Percentiles rank a stretch among this genome's conserved stretches.
These are phyloP conservation scores for Oryctes rhinoceros DNA, from an alignment of 1,140 invertebrate species.

Conservation along the genomic window DNA sequence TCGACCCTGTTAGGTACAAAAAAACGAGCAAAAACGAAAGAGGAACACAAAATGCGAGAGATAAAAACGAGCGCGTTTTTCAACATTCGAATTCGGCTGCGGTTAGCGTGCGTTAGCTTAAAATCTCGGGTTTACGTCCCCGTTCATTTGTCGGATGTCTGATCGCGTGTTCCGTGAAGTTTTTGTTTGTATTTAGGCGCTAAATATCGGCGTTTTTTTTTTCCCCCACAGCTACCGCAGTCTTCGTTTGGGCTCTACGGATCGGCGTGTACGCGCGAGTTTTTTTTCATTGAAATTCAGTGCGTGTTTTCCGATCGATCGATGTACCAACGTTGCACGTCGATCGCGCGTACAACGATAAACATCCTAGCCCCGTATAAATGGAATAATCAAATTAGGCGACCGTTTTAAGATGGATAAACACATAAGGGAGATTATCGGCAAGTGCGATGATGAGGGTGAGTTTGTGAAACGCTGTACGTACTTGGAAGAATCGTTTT, in stretches of 20 bases:
- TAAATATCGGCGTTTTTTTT: background rate
- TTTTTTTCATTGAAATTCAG: background rate
- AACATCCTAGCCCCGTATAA: background rate
- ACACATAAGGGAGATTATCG: background rate
- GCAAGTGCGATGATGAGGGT: slow-evolving; percentile 6
- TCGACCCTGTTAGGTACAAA: background rate
- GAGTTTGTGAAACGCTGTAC: background rate
- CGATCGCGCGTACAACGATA: background rate
- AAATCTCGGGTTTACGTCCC: background rate
- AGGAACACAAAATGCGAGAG: background rate
- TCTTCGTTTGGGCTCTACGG: background rate
- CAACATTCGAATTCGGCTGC: background rate
- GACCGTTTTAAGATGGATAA: slow-evolving; percentile 3
- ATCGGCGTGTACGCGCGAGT: background rate
- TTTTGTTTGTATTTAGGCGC: slow-evolving; percentile 16
- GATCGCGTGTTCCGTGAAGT: background rate
- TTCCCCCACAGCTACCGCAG: background rate
- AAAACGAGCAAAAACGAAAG: background rate
- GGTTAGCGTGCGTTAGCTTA: background rate
- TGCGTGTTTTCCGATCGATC: background rate
- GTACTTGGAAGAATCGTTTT: background rate
- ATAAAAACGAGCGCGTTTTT: background rate
- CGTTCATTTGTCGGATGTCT: background rate
- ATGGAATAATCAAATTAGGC: background rate
- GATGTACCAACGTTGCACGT: background rate